phyloP scores from a whole-genome alignment of 2,113 vertebrate species.

The Ictalurus furcatus region DNA sequence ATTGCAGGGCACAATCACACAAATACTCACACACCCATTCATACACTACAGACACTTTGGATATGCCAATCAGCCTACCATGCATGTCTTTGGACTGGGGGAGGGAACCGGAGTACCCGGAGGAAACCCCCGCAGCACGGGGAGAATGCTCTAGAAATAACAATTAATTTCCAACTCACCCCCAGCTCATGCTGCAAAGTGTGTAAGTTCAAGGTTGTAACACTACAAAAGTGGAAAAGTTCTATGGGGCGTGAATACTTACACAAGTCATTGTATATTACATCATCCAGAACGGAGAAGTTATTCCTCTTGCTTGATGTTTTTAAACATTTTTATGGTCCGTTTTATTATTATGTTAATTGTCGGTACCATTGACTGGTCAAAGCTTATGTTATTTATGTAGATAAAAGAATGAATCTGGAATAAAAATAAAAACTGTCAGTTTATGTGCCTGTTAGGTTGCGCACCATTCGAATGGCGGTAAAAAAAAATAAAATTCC shows the following conservation, averaged over 20 bases:
- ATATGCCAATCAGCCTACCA: no score
- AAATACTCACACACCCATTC: no score
- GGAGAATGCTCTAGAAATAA: no score
- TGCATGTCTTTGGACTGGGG: no score
- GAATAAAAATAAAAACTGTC: neutral
- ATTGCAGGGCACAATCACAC: no score
- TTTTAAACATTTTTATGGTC: neutral
- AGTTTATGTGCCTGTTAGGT: neutral
- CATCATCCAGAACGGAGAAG: neutral
- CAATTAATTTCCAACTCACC: no score
- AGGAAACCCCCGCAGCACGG: no score
- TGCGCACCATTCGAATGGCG: neutral
- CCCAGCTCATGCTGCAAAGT: no score
- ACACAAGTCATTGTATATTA: constrained; percentile 46
- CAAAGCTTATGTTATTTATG: neutral
- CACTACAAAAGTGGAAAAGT: constrained; percentile 26
- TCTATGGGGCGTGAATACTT: neutral
- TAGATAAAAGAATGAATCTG: neutral
- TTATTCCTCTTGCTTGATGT: neutral
- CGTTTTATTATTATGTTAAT: neutral
- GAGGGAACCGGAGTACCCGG: no score
- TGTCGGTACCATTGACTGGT: neutral
- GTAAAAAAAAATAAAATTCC: neutral
- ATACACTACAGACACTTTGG: no score
- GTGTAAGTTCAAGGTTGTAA: constrained; percentile 16